Percentiles rank a stretch among this genome's conserved stretches.
Conservation (phyloP, 2,113 vertebrate species). For the Tragulus kanchil region DNA sequence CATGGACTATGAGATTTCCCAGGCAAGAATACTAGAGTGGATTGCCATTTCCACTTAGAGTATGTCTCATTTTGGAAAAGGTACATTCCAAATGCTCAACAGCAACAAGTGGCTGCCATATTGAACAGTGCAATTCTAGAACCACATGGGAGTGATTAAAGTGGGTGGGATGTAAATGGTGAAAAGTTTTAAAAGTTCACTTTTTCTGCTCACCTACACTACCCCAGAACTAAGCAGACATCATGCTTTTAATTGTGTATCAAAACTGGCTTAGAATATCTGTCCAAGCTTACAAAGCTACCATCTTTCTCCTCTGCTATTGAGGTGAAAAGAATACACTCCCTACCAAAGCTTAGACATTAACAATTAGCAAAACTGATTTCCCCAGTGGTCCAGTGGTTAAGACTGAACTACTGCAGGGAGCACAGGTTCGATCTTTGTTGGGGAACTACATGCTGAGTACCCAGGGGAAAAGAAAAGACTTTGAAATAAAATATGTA, state of each 20-base stretch:
- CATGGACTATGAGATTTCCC: not conserved
- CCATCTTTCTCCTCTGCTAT: not conserved
- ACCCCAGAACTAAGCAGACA: not conserved
- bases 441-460: not conserved
- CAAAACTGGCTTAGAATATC: not conserved
- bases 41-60: not conserved
- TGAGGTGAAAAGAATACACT: slow-evolving; percentile 1
- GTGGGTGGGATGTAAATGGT: not conserved
- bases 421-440: not conserved
- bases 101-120: slow-evolving; percentile 17
- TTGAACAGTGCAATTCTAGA: slow-evolving; percentile 7
- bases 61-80: slow-evolving; percentile 32
- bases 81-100: not conserved
- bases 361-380: slow-evolving; percentile 57
- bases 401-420: not conserved
- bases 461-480: not conserved
- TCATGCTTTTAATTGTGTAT: slow-evolving; percentile 31
- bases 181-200: slow-evolving; percentile 7
- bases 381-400: not conserved
- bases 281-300: slow-evolving; percentile 17
- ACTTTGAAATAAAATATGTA: not conserved
- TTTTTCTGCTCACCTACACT: not conserved
- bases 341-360: not conserved
- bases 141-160: not conserved
- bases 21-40: not conserved